phyloP scores from a whole-genome alignment of 2,888 invertebrate species.

The Hypena proboscidalis region DNA sequence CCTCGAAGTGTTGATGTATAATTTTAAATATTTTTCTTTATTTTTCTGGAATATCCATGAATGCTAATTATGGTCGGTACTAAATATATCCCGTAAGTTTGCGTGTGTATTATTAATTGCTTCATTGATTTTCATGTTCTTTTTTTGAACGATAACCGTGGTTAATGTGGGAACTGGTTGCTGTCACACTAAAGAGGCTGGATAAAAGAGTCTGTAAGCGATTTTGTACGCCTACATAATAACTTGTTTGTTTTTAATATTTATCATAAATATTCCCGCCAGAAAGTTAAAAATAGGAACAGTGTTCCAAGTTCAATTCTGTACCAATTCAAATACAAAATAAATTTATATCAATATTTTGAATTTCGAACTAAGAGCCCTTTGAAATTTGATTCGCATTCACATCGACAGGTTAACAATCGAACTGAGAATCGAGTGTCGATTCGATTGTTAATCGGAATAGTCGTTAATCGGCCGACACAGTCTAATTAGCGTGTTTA shows the following conservation, averaged over 20 bases:
- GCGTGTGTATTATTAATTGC: constrained; percentile 63
- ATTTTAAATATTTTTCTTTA: constrained; percentile 1
- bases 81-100: constrained; percentile 27
- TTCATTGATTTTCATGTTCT: constrained; percentile 58
- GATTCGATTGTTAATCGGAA: constrained; percentile 43
- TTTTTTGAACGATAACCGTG: constrained; percentile 26
- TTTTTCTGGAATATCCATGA: constrained; percentile 16
- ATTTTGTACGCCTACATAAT: neutral
- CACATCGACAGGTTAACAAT: constrained; percentile 33
- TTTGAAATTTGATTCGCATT: constrained; percentile 44
- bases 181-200: constrained; percentile 9
- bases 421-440: constrained; percentile 45
- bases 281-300: neutral
- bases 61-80: constrained; percentile 26
- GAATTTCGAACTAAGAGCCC: constrained; percentile 15
- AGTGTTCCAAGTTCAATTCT: neutral
- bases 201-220: neutral
- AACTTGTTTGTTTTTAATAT: no score
- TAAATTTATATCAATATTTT: constrained; percentile 17
- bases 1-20: neutral
- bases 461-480: constrained; percentile 39
- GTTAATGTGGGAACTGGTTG: constrained; percentile 23
- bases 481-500: constrained; percentile 42
- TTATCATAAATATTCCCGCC: no score
- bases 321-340: neutral